Evolutionary conservation across 1,140 invertebrate species (phyloP), one percentile per base, ranked within the genome.

Genomic region (Hyphantria cunea): DNA sequence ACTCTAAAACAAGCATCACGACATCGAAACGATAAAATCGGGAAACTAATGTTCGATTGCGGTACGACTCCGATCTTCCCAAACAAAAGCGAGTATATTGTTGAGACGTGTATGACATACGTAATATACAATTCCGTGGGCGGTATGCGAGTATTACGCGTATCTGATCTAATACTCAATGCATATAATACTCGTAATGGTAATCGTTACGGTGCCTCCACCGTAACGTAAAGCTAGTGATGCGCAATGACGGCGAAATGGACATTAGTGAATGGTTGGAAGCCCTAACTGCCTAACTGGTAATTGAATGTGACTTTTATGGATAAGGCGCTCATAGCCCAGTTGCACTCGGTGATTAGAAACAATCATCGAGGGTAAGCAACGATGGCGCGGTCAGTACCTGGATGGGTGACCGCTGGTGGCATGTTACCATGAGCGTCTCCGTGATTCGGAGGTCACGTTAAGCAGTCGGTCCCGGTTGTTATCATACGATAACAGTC

Each of bases 21-120:
- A 25, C 49, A 32, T 51, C 31, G 34, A 37, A 37, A 11, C 34
- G 7, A 44, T 44, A 12, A n/a, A 44, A 44, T 44, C 6, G n/a
- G 9, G 3, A 44, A 44, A n/a, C n/a, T 44, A 13, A 44, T 44
- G 41, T 12, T 44, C n/a, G 12, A 13, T 25, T 25, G 17, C 17
- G 17, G 17, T 25, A 1, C 17, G 17, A 1, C 17, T 25, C 17
- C 17, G 17, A 25, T 25, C 17, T 25, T 25, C 5, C 17, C 17
- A 25, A 25, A 25, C 17, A 25, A 25, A 25, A 25, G 34, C 8
- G 34, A 11, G 8, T 10, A 10, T 37, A 37, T 37, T 37, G 34
- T 11, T 7, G 34, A 11, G 11, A 37, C 34, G 34, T 37, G 34
- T 37, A 11, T 11, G 34, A 37, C 34, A 37, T 37, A 12, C 41